Percentiles rank a stretch among this genome's conserved stretches.
These are phyloP conservation scores for Columba livia DNA, from an alignment of 2,113 vertebrate species.

Conservation along the genomic window DNA sequence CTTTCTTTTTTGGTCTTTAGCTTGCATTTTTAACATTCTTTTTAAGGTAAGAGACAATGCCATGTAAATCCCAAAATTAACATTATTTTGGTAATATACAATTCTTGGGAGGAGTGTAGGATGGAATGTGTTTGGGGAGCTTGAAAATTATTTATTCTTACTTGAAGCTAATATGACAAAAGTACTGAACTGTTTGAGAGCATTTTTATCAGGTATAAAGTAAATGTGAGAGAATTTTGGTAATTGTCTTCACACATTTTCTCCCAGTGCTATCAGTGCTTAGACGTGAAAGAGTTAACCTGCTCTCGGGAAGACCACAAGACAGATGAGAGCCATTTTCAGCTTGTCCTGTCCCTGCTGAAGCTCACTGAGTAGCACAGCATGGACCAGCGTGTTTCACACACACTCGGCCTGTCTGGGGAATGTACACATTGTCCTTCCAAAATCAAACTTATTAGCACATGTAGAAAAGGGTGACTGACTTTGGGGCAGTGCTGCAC, in stretches of 20 bases:
- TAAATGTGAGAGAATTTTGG: background rate
- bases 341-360: conserved; percentile 81
- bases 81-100: background rate
- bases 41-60: conserved; percentile 29
- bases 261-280: background rate
- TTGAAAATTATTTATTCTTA: background rate
- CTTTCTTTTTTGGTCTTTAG: conserved; percentile 6
- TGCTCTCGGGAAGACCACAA: conserved; percentile 65
- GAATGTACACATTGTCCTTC: conserved; percentile 86
- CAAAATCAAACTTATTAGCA: conserved; percentile 85
- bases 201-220: background rate
- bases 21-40: conserved; percentile 42
- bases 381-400: conserved; percentile 81
- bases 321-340: conserved; percentile 84
- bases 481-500: conserved; percentile 73
- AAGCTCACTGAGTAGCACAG: conserved; percentile 82
- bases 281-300: conserved; percentile 74
- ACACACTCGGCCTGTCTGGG: conserved; percentile 81
- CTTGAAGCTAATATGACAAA: background rate
- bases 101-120: background rate
- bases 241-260: background rate
- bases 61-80: background rate
- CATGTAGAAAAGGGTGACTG: conserved; percentile 84
- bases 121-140: background rate
- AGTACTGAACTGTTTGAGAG: background rate